These are phyloP conservation scores for Hypothenemus hampei DNA, from an alignment of 1,140 invertebrate genomes.

Conservation along the genomic window DNA sequence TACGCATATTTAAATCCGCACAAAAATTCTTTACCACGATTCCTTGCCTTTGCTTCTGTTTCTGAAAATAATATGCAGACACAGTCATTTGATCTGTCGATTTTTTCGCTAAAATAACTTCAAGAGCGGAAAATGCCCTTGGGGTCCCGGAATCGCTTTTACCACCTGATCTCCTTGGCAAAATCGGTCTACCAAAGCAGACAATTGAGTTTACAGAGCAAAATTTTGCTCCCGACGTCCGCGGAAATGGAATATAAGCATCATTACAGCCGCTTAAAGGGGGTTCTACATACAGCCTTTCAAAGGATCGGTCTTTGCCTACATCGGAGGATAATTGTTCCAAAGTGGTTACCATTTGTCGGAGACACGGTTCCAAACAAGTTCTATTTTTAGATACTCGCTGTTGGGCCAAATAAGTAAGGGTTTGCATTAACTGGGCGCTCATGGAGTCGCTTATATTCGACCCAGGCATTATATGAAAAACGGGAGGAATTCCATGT, in stretches of 20 bases:
- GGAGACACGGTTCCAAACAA: conserved; percentile 74
- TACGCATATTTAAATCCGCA: not conserved
- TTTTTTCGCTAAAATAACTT: conserved; percentile 54
- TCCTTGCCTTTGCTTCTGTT: conserved; percentile 30
- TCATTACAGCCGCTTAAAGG: conserved; percentile 54
- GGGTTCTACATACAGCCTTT: conserved; percentile 36
- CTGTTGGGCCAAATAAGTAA: conserved; percentile 68
- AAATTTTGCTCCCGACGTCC: conserved; percentile 90
- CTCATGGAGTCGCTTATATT: conserved; percentile 55
- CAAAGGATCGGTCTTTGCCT: conserved; percentile 33
- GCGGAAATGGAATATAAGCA: conserved; percentile 87
- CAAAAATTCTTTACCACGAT: not conserved
- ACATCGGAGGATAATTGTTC: conserved; percentile 51
- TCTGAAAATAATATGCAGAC: conserved; percentile 76
- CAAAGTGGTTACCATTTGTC: conserved; percentile 65
- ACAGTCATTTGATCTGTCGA: conserved; percentile 52
- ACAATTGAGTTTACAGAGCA: conserved; percentile 79
- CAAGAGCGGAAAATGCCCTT: conserved; percentile 71
- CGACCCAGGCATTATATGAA: conserved; percentile 56
- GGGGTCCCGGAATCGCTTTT: conserved; percentile 70
- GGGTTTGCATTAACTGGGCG: conserved; percentile 60
- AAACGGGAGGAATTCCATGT: conserved; percentile 63
- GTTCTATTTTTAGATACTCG: conserved; percentile 71
- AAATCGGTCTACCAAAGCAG: conserved; percentile 77
- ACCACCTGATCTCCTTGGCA: conserved; percentile 62